Evolutionary conservation across 2,113 vertebrate species (phyloP).

Genomic region (Ictalurus furcatus): DNA sequence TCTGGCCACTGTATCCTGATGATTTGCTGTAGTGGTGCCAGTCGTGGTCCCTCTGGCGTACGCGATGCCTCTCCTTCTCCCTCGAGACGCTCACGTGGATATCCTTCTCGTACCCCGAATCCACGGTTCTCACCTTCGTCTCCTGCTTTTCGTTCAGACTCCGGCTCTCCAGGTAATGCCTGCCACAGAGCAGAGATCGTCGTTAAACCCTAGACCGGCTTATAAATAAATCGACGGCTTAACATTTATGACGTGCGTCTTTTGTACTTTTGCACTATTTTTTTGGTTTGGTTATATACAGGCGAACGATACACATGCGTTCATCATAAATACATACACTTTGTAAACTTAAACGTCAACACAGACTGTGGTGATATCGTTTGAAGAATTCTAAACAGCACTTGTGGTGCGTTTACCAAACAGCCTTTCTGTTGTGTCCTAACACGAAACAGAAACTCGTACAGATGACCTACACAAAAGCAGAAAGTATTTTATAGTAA

Average conservation of each 20-base stretch:
- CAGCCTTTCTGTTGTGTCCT: not conserved
- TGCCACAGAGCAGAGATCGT: conserved; percentile 32
- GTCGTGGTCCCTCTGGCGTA: conserved; percentile 52
- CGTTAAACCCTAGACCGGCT: not conserved
- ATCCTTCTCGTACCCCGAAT: conserved; percentile 77
- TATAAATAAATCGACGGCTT: not conserved
- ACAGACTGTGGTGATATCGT: not conserved
- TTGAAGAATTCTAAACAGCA: not conserved
- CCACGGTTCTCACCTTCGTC: conserved; percentile 75
- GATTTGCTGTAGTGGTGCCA: conserved; percentile 94
- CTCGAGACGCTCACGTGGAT: conserved; percentile 49
- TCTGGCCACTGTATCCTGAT: conserved; percentile 78
- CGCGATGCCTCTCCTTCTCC: conserved; percentile 51
- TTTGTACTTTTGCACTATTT: not conserved
- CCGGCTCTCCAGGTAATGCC: conserved; percentile 70
- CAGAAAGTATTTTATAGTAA: not conserved
- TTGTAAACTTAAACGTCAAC: not conserved
- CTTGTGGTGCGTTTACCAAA: conserved; percentile 3
- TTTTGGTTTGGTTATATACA: not conserved
- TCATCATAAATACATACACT: not conserved
- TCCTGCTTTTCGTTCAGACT: conserved; percentile 75
- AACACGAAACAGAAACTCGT: not conserved
- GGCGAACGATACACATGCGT: not conserved
- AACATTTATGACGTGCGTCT: not conserved
- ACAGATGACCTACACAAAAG: not conserved